Evolutionary conservation across 2,797 vertebrate species (phyloP).

Genomic region (Catostomus latipinnis): DNA sequence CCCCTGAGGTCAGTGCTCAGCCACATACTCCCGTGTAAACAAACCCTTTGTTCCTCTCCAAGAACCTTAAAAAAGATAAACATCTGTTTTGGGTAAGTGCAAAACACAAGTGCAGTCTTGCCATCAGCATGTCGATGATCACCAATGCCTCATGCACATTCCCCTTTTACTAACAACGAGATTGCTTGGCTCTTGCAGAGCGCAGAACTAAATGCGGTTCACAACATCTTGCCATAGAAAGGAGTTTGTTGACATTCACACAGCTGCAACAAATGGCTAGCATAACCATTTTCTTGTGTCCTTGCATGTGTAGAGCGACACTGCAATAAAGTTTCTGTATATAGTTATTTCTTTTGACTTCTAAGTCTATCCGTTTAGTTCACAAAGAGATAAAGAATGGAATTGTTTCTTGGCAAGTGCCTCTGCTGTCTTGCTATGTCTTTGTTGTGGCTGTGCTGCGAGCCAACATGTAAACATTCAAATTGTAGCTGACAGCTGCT

Average conservation of each 20-base stretch:
- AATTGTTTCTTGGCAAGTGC: conserved; percentile 45
- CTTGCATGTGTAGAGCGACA: conserved; percentile 27
- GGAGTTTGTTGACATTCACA: conserved; percentile 45
- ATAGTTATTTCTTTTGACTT: conserved; percentile 47
- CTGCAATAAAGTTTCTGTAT: not conserved
- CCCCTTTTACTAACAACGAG: conserved; percentile 34
- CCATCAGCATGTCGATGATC: conserved; percentile 48
- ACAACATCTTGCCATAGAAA: conserved; percentile 28
- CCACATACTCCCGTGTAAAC: conserved; percentile 20
- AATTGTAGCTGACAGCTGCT: conserved; percentile 54
- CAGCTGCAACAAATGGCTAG: conserved; percentile 21
- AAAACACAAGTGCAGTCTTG: conserved; percentile 46
- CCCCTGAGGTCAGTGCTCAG: conserved; percentile 14
- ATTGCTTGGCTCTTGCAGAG: not conserved
- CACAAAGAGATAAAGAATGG: conserved; percentile 57
- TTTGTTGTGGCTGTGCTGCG: conserved; percentile 60
- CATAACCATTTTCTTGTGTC: conserved; percentile 30
- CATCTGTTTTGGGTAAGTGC: conserved; percentile 46
- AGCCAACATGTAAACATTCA: conserved; percentile 57
- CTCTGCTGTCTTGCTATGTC: conserved; percentile 43
- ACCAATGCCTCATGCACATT: conserved; percentile 46
- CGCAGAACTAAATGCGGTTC: conserved; percentile 35
- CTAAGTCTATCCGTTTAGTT: conserved; percentile 38
- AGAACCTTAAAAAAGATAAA: conserved; percentile 43
- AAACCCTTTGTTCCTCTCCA: conserved; percentile 41